Percentiles rank a stretch among this genome's conserved stretches.
Conservation (phyloP, 1,140 invertebrate genomes). For the Magallana ariakensis region DNA sequence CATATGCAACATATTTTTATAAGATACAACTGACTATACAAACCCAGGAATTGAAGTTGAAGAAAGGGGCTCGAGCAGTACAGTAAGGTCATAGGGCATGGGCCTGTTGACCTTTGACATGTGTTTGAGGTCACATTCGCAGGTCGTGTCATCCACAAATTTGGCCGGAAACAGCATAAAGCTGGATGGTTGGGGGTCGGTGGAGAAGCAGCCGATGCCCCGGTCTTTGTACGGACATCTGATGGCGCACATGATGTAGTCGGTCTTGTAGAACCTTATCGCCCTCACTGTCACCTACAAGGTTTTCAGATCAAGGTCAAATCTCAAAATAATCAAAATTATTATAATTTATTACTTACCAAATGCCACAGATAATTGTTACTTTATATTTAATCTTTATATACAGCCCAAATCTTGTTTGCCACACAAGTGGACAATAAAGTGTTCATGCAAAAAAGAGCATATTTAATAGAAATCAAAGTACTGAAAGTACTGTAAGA, state of each 20-base stretch:
- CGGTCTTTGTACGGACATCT: conserved; percentile 25
- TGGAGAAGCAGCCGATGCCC: conserved; percentile 44
- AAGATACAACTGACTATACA: too few relatives aligned
- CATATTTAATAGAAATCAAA: too few relatives aligned
- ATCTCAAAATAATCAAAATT: too few relatives aligned
- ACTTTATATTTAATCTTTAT: too few relatives aligned
- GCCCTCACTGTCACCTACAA: conserved; percentile 40
- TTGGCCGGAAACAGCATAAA: conserved; percentile 35
- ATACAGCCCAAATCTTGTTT: too few relatives aligned
- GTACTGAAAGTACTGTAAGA: too few relatives aligned
- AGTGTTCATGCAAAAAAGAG: too few relatives aligned
- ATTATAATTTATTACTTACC: too few relatives aligned
- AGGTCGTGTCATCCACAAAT: neutral
- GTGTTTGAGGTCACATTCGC: conserved; percentile 38
- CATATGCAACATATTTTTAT: too few relatives aligned
- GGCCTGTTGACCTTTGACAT: conserved; percentile 40
- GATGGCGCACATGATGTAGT: conserved; percentile 40
- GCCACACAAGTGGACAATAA: too few relatives aligned
- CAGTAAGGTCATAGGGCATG: conserved; percentile 39
- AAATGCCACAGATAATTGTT: too few relatives aligned
- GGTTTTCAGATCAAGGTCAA: too few relatives aligned
- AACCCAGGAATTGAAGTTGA: conserved; percentile 24
- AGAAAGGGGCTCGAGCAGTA: conserved; percentile 29
- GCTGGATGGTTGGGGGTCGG: neutral
- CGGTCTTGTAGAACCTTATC: neutral